phyloP scores from a whole-genome alignment of 2,797 vertebrate genomes.

The Manis javanica region DNA sequence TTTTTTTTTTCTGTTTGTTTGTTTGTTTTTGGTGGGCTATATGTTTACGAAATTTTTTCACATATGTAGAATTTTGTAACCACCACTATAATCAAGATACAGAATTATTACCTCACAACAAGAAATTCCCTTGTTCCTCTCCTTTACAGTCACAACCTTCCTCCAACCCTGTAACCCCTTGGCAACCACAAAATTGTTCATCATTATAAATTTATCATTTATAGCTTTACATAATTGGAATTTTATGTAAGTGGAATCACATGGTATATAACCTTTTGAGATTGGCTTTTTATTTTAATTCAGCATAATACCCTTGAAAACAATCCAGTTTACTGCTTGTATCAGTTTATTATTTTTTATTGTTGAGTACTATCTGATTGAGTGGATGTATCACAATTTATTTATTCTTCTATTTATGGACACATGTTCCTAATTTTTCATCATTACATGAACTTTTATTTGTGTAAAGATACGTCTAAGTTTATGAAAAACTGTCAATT shows the following conservation, averaged over 20 bases:
- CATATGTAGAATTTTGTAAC: too few relatives aligned
- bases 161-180: neutral
- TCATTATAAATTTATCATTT: neutral
- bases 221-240: too few relatives aligned
- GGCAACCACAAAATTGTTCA: neutral
- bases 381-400: neutral
- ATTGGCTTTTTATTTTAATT: neutral
- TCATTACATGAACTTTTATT: neutral
- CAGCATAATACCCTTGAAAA: neutral
- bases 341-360: neutral
- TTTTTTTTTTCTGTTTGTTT: neutral
- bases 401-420: neutral
- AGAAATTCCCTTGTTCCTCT: neutral
- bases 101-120: neutral
- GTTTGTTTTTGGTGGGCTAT: neutral
- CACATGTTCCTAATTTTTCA: neutral
- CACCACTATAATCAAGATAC: neutral
- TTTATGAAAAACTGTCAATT: neutral
- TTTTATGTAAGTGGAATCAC: too few relatives aligned
- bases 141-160: neutral
- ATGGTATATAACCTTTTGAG: too few relatives aligned
- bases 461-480: neutral
- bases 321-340: neutral
- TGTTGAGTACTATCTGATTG: neutral
- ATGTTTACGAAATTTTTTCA: neutral